Evolutionary conservation across 2,888 invertebrate genomes (phyloP).

Genomic region (Pomacea canaliculata): DNA sequence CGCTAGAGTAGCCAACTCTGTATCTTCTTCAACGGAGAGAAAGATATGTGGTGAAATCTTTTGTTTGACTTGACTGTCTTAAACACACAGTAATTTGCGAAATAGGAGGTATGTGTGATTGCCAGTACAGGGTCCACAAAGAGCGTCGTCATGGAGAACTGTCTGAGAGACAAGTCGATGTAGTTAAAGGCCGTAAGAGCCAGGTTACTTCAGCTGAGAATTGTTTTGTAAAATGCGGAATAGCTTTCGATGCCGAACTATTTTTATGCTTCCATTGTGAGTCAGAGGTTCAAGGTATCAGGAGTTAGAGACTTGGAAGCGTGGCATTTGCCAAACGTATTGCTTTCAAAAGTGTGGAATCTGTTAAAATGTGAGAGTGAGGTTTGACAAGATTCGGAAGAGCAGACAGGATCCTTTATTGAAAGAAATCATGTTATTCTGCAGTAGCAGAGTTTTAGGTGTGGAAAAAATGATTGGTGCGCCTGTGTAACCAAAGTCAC

Average conservation of each 20-base stretch:
- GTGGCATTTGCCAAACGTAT: not conserved
- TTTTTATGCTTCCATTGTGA: conserved; percentile 14
- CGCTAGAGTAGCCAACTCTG: conserved; percentile 16
- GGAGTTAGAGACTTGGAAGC: conserved; percentile 6
- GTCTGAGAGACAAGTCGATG: conserved; percentile 5
- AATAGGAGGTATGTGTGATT: conserved; percentile 1
- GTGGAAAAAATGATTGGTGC: too few relatives aligned
- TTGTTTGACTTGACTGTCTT: not conserved
- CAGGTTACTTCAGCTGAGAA: conserved; percentile 2
- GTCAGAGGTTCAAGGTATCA: not conserved
- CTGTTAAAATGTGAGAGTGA: conserved; percentile 12
- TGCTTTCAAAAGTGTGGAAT: conserved; percentile 4
- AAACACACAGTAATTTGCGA: conserved; percentile 15
- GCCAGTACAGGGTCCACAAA: conserved; percentile 4
- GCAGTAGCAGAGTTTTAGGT: too few relatives aligned
- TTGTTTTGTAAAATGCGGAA: conserved; percentile 22
- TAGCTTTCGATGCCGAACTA: not conserved
- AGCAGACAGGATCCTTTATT: conserved; percentile 1
- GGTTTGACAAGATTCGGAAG: not conserved
- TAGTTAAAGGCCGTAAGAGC: conserved; percentile 20
- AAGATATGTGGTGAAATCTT: conserved; percentile 2
- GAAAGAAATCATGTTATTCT: conserved; percentile 1
- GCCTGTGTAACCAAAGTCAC: conserved; percentile 1
- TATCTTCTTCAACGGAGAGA: conserved; percentile 11
- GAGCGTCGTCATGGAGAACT: not conserved